Conservation (phyloP, 2,797 vertebrate genomes). For the Gobionotothen gibberifrons region DNA sequence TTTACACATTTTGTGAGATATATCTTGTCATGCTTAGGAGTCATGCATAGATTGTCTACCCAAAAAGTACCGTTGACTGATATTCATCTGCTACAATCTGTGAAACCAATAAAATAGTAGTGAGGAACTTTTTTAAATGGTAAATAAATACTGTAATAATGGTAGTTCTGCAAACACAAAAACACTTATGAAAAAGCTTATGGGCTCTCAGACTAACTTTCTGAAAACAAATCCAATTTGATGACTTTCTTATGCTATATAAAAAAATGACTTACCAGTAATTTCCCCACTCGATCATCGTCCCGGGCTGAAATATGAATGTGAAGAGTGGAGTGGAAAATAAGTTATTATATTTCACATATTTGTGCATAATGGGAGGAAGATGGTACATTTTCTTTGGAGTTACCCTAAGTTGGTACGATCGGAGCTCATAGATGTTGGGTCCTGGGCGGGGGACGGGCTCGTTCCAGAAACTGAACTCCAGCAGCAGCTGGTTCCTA, state of each 20-base stretch:
- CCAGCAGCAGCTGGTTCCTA: slow-evolving; percentile 93
- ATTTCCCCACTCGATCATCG: slow-evolving; percentile 99
- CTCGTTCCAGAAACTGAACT: slow-evolving; percentile 98
- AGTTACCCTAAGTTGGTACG: slow-evolving; percentile 93
- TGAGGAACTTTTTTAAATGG: slow-evolving; percentile 26
- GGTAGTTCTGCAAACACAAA: background rate
- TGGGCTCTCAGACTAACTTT: background rate
- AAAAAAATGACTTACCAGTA: slow-evolving; percentile 88
- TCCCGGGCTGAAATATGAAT: slow-evolving; percentile 88
- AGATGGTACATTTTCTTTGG: background rate
- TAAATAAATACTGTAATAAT: slow-evolving; percentile 4
- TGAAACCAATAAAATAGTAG: slow-evolving; percentile 70
- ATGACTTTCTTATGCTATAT: background rate
- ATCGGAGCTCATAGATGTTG: slow-evolving; percentile 95
- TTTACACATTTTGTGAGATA: slow-evolving; percentile 19
- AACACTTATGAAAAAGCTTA: background rate
- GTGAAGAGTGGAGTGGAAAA: background rate
- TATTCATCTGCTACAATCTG: slow-evolving; percentile 76
- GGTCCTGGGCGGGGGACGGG: slow-evolving; percentile 91
- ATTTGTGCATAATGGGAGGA: background rate
- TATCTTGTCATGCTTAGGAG: slow-evolving; percentile 40
- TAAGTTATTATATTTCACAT: background rate
- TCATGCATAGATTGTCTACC: slow-evolving; percentile 51
- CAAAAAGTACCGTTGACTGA: slow-evolving; percentile 65
- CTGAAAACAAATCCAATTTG: background rate